Percentiles rank a stretch among this genome's conserved stretches.
Conservation (phyloP, 2,797 vertebrate species). For the Sitta carolinensis region DNA sequence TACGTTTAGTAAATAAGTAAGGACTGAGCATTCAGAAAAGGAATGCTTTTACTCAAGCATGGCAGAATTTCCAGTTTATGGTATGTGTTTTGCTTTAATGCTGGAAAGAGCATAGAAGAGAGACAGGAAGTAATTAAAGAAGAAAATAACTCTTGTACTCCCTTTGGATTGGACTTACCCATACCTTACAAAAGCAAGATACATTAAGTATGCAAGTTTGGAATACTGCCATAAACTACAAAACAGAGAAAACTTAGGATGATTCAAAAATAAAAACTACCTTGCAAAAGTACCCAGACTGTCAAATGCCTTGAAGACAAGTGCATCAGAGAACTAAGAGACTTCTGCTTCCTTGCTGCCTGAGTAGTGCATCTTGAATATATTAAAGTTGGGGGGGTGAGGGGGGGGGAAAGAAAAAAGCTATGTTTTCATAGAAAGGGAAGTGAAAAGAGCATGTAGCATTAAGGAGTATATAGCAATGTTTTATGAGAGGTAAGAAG, state of each 20-base stretch:
- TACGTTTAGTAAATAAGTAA: constrained; percentile 21
- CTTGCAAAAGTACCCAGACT: not conserved
- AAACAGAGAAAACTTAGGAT: not conserved
- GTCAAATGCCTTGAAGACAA: not conserved
- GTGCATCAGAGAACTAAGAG: not conserved
- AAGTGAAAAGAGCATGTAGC: not conserved
- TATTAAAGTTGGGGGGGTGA: not conserved
- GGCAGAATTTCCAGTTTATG: not conserved
- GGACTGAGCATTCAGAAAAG: constrained; percentile 11
- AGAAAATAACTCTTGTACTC: not conserved
- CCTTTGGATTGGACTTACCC: not conserved
- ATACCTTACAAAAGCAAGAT: not conserved
- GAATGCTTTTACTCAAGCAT: not conserved
- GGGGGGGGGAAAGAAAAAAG: accelerated
- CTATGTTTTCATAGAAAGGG: not conserved
- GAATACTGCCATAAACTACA: not conserved
- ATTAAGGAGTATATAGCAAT: not conserved
- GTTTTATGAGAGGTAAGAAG: not conserved
- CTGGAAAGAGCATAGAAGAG: not conserved
- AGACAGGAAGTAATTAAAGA: not conserved
- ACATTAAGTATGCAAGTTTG: not conserved
- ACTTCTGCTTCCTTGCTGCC: not conserved
- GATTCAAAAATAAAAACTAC: not conserved
- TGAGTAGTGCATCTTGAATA: not conserved
- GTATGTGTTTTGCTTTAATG: not conserved